Evolutionary conservation across 2,113 vertebrate genomes (phyloP).

Genomic region (Tor tambroides): DNA sequence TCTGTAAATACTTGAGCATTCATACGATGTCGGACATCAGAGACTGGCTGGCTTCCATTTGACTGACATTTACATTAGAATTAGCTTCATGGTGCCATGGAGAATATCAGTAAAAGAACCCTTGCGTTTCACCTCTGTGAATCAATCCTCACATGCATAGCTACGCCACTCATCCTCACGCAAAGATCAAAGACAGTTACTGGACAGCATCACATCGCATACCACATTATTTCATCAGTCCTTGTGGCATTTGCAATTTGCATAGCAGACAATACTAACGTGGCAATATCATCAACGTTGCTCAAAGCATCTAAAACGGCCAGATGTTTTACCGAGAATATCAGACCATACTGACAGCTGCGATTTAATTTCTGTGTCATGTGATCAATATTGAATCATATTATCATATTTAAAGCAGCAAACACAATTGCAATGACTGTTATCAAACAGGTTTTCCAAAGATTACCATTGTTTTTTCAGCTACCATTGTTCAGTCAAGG

Average conservation of each 20-base stretch:
- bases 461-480: background rate
- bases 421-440: background rate
- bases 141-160: conserved; percentile 53
- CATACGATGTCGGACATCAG: conserved; percentile 46
- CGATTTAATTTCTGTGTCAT: no score
- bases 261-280: no score
- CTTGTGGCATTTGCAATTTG: no score
- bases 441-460: background rate
- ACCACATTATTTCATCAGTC: no score
- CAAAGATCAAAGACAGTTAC: conserved; percentile 37
- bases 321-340: no score
- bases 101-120: conserved; percentile 41
- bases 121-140: conserved; percentile 29
- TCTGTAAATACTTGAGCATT: conserved; percentile 63
- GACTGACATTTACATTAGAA: conserved; percentile 72
- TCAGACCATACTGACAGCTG: no score
- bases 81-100: conserved; percentile 62
- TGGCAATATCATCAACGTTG: no score
- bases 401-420: background rate
- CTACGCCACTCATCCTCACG: conserved; percentile 35
- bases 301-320: no score
- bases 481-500: background rate
- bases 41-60: conserved; percentile 49
- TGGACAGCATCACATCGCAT: background rate
- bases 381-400: no score